These are phyloP conservation scores for Percina caprodes DNA, from an alignment of 2,113 vertebrate species.

Conservation along the genomic window DNA sequence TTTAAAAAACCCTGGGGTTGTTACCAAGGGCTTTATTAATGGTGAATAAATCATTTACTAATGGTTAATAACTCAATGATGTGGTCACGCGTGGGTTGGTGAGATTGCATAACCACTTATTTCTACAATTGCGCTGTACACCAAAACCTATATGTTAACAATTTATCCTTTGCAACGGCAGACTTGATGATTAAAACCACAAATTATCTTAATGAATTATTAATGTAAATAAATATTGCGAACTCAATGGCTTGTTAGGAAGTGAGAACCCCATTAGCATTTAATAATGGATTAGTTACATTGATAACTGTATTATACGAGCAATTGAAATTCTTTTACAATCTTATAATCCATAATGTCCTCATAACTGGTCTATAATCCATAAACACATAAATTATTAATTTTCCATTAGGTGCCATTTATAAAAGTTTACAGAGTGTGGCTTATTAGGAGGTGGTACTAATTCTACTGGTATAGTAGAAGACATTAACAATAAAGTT, in stretches of 20 bases:
- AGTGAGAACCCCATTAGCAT: background rate
- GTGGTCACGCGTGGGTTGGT: background rate
- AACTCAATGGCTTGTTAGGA: background rate
- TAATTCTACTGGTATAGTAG: background rate
- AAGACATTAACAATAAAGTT: background rate
- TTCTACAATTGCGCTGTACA: background rate
- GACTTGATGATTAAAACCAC: background rate
- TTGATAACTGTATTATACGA: background rate
- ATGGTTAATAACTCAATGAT: background rate
- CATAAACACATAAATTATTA: background rate
- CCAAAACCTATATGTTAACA: background rate
- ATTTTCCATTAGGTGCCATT: background rate
- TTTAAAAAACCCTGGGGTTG: background rate
- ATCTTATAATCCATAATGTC: background rate
- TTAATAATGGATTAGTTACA: background rate
- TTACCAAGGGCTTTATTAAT: background rate
- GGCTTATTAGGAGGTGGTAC: background rate
- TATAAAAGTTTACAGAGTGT: background rate
- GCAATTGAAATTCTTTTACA: background rate
- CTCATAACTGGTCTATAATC: background rate
- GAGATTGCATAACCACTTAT: background rate
- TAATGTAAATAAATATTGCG: background rate
- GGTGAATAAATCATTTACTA: too few species aligned
- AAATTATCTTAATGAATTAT: background rate
- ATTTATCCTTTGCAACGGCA: background rate